phyloP scores from a whole-genome alignment of 2,797 vertebrate genomes.

The Acanthiza pusilla region DNA sequence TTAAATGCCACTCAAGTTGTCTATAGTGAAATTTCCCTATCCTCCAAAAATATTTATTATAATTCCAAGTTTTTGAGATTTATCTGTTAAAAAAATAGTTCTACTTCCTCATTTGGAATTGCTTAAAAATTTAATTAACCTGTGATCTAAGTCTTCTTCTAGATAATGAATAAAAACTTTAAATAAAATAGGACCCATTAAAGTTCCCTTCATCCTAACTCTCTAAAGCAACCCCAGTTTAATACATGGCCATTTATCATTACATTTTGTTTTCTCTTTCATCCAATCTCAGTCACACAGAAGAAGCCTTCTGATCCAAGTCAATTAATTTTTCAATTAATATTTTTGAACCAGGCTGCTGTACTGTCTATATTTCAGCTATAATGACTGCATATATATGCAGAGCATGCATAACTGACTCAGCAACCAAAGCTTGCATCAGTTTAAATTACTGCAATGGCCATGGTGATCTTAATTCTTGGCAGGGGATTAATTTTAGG shows the following conservation, averaged over 20 bases:
- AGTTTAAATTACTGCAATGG: background rate
- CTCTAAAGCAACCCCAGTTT: background rate
- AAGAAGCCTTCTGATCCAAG: background rate
- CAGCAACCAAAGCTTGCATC: background rate
- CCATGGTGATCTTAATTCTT: background rate
- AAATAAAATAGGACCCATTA: background rate
- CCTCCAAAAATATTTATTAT: background rate
- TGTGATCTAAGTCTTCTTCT: background rate
- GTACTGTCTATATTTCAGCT: background rate
- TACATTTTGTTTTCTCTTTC: background rate
- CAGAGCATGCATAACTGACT: background rate
- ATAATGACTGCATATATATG: background rate
- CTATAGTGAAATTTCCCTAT: background rate
- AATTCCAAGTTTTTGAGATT: background rate
- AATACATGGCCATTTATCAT: background rate
- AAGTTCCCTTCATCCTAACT: background rate
- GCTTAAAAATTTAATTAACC: background rate
- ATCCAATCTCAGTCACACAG: background rate
- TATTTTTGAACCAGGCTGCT: background rate
- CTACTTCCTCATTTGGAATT: background rate
- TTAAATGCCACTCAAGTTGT: background rate
- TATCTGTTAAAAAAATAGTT: background rate
- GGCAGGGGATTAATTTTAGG: background rate
- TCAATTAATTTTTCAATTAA: constrained; percentile 39
- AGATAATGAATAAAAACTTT: background rate